Evolutionary conservation across 2,888 invertebrate genomes (phyloP).

Genomic region (Penaeus monodon): DNA sequence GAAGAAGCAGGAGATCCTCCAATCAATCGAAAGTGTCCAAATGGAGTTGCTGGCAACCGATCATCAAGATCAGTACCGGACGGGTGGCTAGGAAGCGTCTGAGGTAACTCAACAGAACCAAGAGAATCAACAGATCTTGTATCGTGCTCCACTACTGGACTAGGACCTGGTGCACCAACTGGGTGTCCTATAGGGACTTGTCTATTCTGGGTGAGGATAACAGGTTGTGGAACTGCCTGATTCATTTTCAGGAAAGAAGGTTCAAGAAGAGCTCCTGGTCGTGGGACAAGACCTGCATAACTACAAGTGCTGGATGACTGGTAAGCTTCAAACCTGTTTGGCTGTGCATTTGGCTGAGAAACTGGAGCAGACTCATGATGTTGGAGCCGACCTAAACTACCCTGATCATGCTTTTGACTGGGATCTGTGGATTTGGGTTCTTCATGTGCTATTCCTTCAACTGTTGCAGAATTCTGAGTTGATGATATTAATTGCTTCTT

Average conservation of each 20-base stretch:
- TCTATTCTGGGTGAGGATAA: slow-evolving; percentile 26
- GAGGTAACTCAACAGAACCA: slow-evolving; percentile 56
- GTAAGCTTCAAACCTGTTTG: slow-evolving; percentile 55
- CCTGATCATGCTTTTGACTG: too few relatives aligned
- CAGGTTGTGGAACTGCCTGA: slow-evolving; percentile 20
- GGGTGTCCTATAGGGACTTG: slow-evolving; percentile 33
- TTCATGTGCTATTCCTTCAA: neutral
- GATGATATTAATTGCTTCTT: slow-evolving; percentile 31
- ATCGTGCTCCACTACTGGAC: slow-evolving; percentile 56
- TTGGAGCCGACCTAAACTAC: too few relatives aligned
- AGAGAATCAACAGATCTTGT: slow-evolving; percentile 57
- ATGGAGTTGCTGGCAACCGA: slow-evolving; percentile 39
- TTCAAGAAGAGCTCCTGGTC: slow-evolving; percentile 29
- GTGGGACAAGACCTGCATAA: slow-evolving; percentile 29
- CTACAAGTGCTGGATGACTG: slow-evolving; percentile 5
- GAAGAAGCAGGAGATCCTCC: slow-evolving; percentile 45
- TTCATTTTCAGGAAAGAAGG: slow-evolving; percentile 11
- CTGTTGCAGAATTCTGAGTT: neutral
- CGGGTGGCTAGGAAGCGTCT: slow-evolving; percentile 36
- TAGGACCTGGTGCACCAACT: slow-evolving; percentile 25
- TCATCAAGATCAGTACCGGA: slow-evolving; percentile 41
- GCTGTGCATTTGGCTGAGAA: slow-evolving; percentile 24
- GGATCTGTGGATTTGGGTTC: neutral
- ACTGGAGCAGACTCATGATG: neutral
- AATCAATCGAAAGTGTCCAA: slow-evolving; percentile 53